These are phyloP conservation scores for Anguilla japonica DNA, from an alignment of 2,113 vertebrate genomes.

Conservation along the genomic window DNA sequence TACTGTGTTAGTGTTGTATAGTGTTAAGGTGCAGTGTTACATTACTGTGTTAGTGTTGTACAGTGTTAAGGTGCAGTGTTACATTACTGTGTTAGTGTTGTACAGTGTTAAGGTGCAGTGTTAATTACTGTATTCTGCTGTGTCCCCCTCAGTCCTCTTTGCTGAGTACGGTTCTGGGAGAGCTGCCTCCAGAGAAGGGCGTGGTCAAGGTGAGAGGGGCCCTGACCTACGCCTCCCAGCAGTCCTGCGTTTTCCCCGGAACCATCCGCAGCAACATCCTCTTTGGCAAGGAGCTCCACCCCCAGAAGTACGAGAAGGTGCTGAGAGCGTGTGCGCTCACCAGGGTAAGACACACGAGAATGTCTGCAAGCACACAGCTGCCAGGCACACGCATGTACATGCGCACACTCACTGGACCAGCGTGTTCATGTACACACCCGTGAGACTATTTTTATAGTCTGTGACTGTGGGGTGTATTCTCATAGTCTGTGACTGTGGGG, in stretches of 20 bases:
- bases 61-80: not conserved
- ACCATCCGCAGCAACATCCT: conserved; percentile 94
- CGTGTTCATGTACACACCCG: no score
- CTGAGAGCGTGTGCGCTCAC: conserved; percentile 87
- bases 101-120: no score
- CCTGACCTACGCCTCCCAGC: conserved; percentile 88
- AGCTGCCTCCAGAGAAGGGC: conserved; percentile 79
- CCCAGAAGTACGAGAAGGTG: conserved; percentile 83
- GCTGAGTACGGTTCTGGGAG: conserved; percentile 84
- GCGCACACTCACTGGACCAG: no score
- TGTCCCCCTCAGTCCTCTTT: conserved; percentile 80
- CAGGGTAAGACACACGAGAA: conserved; percentile 69
- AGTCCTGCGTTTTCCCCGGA: conserved; percentile 93
- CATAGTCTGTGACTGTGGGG: not conserved
- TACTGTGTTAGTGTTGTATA: no score
- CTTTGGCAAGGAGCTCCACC: conserved; percentile 87
- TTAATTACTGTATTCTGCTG: not conserved
- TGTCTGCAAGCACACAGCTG: not conserved
- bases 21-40: no score
- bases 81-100: no score
- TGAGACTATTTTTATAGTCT: no score
- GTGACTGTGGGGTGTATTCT: no score
- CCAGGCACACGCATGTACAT: not conserved
- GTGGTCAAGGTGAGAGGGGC: conserved; percentile 77
- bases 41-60: not conserved